phyloP scores from a whole-genome alignment of 2,888 invertebrate genomes.

The Volucella bombylans region DNA sequence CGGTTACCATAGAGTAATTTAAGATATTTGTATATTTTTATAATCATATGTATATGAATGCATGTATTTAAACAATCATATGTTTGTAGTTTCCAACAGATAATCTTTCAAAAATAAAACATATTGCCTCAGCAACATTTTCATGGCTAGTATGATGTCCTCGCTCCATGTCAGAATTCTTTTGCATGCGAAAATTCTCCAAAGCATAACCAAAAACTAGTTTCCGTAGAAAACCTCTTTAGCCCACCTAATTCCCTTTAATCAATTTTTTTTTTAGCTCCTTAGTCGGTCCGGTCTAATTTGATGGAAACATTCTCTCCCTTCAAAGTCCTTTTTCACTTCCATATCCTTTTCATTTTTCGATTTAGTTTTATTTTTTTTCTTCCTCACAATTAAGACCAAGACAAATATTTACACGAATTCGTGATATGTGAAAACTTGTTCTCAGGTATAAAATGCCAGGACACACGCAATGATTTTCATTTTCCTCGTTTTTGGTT shows the following conservation, averaged over 20 bases:
- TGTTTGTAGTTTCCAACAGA: too few relatives aligned
- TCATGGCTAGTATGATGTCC: too few relatives aligned
- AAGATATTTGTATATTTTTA: too few relatives aligned
- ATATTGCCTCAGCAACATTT: too few relatives aligned
- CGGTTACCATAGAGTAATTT: too few relatives aligned
- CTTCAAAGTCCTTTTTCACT: neutral
- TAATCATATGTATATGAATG: too few relatives aligned
- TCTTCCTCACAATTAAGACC: slow-evolving; percentile 73
- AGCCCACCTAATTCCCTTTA: slow-evolving; percentile 26
- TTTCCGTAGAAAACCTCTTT: slow-evolving; percentile 15
- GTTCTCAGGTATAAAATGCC: slow-evolving; percentile 47
- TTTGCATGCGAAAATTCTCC: slow-evolving; percentile 16
- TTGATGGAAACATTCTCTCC: slow-evolving; percentile 10
- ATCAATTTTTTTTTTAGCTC: slow-evolving; percentile 31
- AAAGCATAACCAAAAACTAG: slow-evolving; percentile 25
- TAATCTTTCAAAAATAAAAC: too few relatives aligned
- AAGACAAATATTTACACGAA: slow-evolving; percentile 75
- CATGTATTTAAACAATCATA: too few relatives aligned
- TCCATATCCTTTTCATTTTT: slow-evolving; percentile 14
- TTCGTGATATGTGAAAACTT: slow-evolving; percentile 38
- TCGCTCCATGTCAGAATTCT: neutral
- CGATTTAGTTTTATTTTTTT: slow-evolving; percentile 20
- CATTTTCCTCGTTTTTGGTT: slow-evolving; percentile 13
- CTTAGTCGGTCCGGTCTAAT: slow-evolving; percentile 23
- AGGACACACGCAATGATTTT: slow-evolving; percentile 1